A percentile compares a stretch with the other conserved stretches of the same genome.
Conservation (phyloP, 2,113 vertebrate genomes). For the Proteles cristata region DNA sequence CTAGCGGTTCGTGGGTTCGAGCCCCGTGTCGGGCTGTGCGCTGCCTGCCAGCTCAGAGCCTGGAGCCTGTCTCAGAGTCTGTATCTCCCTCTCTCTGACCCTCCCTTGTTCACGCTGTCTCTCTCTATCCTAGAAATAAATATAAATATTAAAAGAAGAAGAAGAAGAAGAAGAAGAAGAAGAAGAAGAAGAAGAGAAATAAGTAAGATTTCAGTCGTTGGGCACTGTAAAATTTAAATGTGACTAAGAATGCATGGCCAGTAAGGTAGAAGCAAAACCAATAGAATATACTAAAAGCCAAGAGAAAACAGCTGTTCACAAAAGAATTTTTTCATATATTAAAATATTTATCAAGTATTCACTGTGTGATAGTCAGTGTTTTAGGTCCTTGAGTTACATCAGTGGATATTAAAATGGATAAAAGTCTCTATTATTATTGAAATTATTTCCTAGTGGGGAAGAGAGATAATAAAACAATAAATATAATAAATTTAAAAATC, state of each 20-base stretch:
- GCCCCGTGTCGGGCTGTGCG: too few relatives aligned
- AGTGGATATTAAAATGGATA: neutral
- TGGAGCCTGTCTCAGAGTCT: too few relatives aligned
- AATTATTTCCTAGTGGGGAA: neutral
- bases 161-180: too few relatives aligned
- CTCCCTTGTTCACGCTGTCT: too few relatives aligned
- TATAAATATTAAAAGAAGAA: neutral
- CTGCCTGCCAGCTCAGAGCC: too few relatives aligned
- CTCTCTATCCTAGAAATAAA: too few relatives aligned
- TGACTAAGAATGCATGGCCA: neutral
- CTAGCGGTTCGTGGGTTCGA: too few relatives aligned
- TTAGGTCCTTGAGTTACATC: neutral
- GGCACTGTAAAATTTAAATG: neutral
- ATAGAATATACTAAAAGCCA: neutral
- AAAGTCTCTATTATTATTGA: rapidly evolving
- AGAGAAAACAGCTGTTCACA: neutral
- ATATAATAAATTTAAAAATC: neutral
- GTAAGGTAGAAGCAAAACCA: neutral
- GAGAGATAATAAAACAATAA: neutral
- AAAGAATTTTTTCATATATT: neutral
- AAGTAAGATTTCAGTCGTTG: neutral
- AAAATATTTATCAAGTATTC: neutral
- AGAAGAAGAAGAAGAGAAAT: neutral
- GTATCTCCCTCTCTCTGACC: too few relatives aligned
- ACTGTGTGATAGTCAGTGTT: neutral